phyloP scores from a whole-genome alignment of 1,140 invertebrate genomes.

The Aphelenchoides besseyi region DNA sequence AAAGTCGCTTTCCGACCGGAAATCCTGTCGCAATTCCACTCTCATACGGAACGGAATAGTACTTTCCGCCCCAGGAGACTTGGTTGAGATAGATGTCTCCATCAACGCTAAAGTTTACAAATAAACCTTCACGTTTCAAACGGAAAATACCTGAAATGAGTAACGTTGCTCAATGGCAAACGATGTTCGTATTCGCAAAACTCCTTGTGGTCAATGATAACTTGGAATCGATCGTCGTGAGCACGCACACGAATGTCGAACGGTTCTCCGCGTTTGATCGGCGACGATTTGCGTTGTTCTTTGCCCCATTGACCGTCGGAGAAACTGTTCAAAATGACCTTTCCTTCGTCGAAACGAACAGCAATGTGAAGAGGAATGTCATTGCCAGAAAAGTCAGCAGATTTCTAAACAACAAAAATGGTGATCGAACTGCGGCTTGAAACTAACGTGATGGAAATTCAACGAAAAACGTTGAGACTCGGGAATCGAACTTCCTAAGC shows the following conservation, averaged over 20 bases:
- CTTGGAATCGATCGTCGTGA: conserved; percentile 59
- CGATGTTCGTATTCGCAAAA: conserved; percentile 62
- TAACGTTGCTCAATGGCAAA: conserved; percentile 50
- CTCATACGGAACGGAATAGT: conserved; percentile 48
- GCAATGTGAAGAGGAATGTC: conserved; percentile 55
- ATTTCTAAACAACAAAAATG: conserved; percentile 24
- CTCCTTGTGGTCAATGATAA: conserved; percentile 58
- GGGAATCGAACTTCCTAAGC: not conserved
- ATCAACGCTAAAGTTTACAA: too few relatives aligned
- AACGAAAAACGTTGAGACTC: conserved; percentile 47
- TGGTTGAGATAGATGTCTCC: conserved; percentile 57
- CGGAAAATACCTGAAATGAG: conserved; percentile 56
- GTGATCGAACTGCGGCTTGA: not conserved
- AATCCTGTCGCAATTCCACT: conserved; percentile 35
- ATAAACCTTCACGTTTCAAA: too few relatives aligned
- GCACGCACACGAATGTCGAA: conserved; percentile 61
- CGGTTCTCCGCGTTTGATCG: conserved; percentile 56
- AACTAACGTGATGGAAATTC: conserved; percentile 46
- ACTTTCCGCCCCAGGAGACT: conserved; percentile 60
- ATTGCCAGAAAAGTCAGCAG: conserved; percentile 55
- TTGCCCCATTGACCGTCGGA: conserved; percentile 62
- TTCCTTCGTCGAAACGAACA: conserved; percentile 61
- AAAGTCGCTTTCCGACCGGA: conserved; percentile 52
- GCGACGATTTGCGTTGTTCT: conserved; percentile 58
- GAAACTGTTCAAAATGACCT: conserved; percentile 48